Evolutionary conservation across 2,888 invertebrate genomes (phyloP).

Genomic region (Eugnorisma glareosa): DNA sequence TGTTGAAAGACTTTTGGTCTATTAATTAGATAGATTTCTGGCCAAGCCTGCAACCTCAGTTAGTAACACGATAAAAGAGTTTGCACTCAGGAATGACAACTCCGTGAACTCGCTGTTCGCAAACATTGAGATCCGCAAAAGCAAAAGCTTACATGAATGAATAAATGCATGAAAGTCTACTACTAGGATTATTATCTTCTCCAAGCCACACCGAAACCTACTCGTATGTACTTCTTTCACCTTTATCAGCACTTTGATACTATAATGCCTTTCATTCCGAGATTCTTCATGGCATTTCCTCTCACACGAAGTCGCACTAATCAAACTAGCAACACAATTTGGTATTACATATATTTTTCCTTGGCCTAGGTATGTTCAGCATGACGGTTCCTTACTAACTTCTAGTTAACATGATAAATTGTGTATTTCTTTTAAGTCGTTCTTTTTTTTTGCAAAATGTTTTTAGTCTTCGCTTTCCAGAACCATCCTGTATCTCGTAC

Average conservation of each 20-base stretch:
- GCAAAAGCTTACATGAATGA: neutral
- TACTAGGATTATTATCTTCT: neutral
- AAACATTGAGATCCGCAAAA: neutral
- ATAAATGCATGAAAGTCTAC: neutral
- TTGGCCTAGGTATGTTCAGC: too few relatives aligned
- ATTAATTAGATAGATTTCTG: neutral
- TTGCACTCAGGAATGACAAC: neutral
- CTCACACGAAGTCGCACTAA: too few relatives aligned
- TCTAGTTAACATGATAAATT: too few relatives aligned
- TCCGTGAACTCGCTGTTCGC: neutral
- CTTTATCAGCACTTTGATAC: neutral
- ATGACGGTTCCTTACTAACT: too few relatives aligned
- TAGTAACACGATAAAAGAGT: neutral
- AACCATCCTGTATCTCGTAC: slow-evolving; percentile 12
- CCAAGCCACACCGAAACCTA: neutral
- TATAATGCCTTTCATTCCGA: neutral
- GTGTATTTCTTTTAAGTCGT: too few relatives aligned
- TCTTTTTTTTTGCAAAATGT: too few relatives aligned
- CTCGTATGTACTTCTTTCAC: neutral
- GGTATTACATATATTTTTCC: too few relatives aligned
- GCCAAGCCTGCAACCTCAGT: neutral
- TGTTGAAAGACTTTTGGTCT: neutral
- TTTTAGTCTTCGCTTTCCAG: neutral
- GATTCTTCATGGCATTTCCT: neutral
- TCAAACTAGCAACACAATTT: neutral